Percentiles rank a stretch among this genome's conserved stretches.
Evolutionary conservation across 1,140 invertebrate genomes (phyloP).

Genomic region (Mesaphorura yosii): DNA sequence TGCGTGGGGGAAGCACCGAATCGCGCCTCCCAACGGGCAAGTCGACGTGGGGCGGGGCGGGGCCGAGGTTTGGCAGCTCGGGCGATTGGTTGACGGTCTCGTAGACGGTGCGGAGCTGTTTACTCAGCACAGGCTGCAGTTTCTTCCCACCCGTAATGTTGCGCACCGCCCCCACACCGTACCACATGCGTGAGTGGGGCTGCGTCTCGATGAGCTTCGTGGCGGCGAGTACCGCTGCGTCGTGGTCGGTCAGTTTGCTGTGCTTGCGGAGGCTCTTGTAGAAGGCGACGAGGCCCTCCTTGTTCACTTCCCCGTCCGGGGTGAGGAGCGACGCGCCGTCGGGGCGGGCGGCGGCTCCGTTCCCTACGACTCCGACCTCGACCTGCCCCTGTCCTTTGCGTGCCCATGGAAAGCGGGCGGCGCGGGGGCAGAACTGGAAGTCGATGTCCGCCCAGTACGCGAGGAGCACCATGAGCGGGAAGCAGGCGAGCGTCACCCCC

Average conservation of each 20-base stretch:
- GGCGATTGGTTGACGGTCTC: slow-evolving; percentile 39
- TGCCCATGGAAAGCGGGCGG: too few species aligned
- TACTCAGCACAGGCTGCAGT: slow-evolving; percentile 1
- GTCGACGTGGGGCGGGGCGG: slow-evolving; percentile 29
- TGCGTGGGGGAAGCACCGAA: slow-evolving; percentile 29
- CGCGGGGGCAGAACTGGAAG: too few species aligned
- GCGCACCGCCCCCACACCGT: background rate
- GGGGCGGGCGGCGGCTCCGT: background rate
- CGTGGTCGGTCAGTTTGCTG: slow-evolving; percentile 40
- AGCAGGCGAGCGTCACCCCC: slow-evolving; percentile 46
- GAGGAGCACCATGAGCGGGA: slow-evolving; percentile 43
- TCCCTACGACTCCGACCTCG: slow-evolving; percentile 31
- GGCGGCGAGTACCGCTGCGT: background rate
- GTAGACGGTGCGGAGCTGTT: slow-evolving; percentile 35
- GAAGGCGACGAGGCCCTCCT: slow-evolving; percentile 39
- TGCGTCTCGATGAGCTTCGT: slow-evolving; percentile 35
- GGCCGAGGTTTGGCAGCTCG: slow-evolving; percentile 37
- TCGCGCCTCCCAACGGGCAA: too few species aligned
- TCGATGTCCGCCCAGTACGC: slow-evolving; percentile 47
- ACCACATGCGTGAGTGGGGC: background rate
- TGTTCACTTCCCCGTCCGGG: slow-evolving; percentile 39
- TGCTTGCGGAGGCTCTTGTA: slow-evolving; percentile 44
- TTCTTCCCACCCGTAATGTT: background rate
- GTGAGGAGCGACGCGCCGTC: slow-evolving; percentile 31
- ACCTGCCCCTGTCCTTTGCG: too few species aligned